These are phyloP conservation scores for Zaprionus lineosus DNA, from an alignment of 2,888 invertebrate genomes.

Conservation along the genomic window DNA sequence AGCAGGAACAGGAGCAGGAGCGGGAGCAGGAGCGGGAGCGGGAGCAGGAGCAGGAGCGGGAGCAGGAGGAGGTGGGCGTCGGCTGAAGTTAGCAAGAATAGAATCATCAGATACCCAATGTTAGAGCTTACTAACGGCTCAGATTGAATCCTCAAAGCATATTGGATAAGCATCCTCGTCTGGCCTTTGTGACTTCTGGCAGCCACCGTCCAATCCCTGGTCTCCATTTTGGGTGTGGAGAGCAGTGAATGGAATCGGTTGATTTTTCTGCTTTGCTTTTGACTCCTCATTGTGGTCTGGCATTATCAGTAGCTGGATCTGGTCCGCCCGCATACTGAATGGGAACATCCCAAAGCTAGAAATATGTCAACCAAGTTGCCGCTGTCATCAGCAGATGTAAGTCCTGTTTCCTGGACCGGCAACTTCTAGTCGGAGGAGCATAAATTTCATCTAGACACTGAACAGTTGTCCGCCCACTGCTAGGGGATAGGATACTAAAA, in stretches of 20 bases:
- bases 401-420: too few species aligned
- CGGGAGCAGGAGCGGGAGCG: background rate
- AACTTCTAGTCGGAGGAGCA: too few species aligned
- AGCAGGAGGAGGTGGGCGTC: background rate
- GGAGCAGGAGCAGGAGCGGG: background rate
- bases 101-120: background rate
- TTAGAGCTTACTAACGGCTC: background rate
- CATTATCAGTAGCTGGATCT: conserved; percentile 40
- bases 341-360: conserved; percentile 20
- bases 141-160: background rate
- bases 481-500: too few species aligned
- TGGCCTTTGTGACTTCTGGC: background rate
- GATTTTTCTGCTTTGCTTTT: background rate
- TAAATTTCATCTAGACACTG: too few species aligned
- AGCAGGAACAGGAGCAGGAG: too few species aligned
- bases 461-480: too few species aligned
- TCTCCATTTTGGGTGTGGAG: background rate
- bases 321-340: conserved; percentile 28
- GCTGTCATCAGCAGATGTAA: conserved; percentile 35
- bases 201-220: background rate
- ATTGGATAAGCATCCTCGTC: background rate
- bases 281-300: conserved; percentile 15
- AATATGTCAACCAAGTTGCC: conserved; percentile 26
- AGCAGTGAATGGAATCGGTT: background rate
- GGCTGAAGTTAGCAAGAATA: too few species aligned